Percentiles rank a stretch among this genome's conserved stretches.
Conservation (phyloP, 2,888 invertebrate species). For the Byasa hedistus region DNA sequence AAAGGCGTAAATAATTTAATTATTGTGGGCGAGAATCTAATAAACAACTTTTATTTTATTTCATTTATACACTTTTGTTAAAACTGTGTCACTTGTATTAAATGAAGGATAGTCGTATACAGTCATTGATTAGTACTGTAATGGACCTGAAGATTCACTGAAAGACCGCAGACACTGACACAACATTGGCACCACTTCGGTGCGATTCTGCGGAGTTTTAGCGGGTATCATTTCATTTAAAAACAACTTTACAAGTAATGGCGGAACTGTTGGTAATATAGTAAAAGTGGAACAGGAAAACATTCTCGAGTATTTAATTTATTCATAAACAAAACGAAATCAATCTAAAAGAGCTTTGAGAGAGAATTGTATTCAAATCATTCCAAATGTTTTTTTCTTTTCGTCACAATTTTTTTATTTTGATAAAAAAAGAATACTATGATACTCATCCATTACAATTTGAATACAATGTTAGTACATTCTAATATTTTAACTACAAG, state of each 20-base stretch:
- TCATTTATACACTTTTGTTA: too few relatives aligned
- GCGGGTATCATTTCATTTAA: conserved; percentile 1
- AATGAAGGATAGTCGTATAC: too few relatives aligned
- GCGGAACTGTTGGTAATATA: conserved; percentile 5
- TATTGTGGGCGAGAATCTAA: too few relatives aligned
- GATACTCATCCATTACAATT: neutral
- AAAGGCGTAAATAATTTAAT: too few relatives aligned
- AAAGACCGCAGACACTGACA: conserved; percentile 24
- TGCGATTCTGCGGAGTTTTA: conserved; percentile 7
- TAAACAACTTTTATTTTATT: too few relatives aligned
- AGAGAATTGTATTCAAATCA: neutral
- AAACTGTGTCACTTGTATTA: too few relatives aligned
- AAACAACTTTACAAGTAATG: conserved; percentile 8
- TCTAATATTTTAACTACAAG: neutral
- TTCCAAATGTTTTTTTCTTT: neutral
- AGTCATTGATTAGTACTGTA: neutral
- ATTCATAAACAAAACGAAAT: neutral
- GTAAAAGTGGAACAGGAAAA: conserved; percentile 26
- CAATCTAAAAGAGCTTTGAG: neutral
- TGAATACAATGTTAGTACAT: neutral
- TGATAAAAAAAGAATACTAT: too few relatives aligned
- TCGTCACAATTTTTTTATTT: neutral
- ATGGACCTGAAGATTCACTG: conserved; percentile 2
- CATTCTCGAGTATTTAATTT: neutral
- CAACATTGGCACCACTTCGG: conserved; percentile 4